Conservation (phyloP, 2,797 vertebrate species). For the Sparidentex hasta region DNA sequence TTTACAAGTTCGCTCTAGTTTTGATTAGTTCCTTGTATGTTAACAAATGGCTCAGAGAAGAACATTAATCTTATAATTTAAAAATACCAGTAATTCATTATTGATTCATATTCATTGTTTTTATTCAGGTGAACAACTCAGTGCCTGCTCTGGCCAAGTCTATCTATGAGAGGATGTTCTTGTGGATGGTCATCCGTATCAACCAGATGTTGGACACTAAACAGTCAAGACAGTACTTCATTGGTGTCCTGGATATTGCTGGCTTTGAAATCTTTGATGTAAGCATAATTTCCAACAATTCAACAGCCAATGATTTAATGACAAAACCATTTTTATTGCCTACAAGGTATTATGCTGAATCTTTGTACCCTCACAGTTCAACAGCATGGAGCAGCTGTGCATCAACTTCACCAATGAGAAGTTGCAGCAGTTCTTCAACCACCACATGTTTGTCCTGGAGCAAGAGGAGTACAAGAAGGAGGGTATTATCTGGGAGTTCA, state of each 20-base stretch:
- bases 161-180: conserved; percentile 93
- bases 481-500: conserved; percentile 87
- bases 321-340: not conserved
- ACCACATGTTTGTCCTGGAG: conserved; percentile 86
- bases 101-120: not conserved
- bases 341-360: not conserved
- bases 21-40: not conserved
- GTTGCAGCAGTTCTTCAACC: conserved; percentile 87
- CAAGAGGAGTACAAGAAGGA: conserved; percentile 88
- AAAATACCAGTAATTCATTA: not conserved
- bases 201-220: conserved; percentile 95
- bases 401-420: conserved; percentile 88
- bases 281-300: conserved; percentile 13
- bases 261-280: conserved; percentile 97
- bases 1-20: not conserved
- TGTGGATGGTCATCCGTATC: conserved; percentile 96
- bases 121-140: conserved; percentile 87
- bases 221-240: conserved; percentile 90
- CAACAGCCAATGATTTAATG: not conserved
- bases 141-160: conserved; percentile 91
- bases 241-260: conserved; percentile 94
- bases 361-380: conserved; percentile 55
- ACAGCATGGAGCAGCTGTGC: conserved; percentile 84
- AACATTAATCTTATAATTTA: no score
- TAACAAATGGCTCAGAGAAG: not conserved